phyloP scores from a whole-genome alignment of 2,888 invertebrate genomes.

The Macrophya alboannulata region DNA sequence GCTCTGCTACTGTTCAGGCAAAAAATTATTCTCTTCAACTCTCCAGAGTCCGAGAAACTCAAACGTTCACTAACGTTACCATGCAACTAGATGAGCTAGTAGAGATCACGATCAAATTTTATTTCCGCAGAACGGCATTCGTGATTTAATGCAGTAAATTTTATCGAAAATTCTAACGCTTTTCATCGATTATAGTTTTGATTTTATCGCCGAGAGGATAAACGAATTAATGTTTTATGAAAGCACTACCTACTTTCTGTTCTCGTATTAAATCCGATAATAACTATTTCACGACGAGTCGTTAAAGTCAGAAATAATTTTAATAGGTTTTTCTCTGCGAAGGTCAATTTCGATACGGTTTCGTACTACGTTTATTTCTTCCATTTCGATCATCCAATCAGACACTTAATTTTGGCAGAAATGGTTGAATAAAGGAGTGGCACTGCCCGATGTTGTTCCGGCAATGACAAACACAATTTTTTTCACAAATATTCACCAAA shows the following conservation, averaged over 20 bases:
- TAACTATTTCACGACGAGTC: slow-evolving; percentile 11
- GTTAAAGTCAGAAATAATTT: background rate
- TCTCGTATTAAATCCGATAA: background rate
- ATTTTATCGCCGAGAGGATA: background rate
- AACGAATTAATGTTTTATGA: background rate
- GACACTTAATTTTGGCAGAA: background rate
- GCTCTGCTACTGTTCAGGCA: slow-evolving; percentile 21
- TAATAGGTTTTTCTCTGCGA: slow-evolving; percentile 7
- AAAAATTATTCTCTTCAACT: slow-evolving; percentile 28
- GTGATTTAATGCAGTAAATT: slow-evolving; percentile 1
- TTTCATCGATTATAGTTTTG: background rate
- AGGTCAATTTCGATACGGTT: slow-evolving; percentile 25
- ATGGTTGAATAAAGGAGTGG: slow-evolving; percentile 45
- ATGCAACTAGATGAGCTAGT: background rate
- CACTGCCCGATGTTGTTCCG: background rate
- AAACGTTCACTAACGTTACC: background rate
- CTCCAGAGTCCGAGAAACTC: background rate
- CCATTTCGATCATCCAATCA: background rate
- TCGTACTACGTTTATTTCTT: background rate
- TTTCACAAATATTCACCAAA: background rate
- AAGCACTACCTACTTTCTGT: slow-evolving; percentile 2
- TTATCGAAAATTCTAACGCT: background rate
- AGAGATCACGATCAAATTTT: background rate
- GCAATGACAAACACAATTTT: background rate
- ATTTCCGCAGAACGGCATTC: background rate